Conservation (phyloP, 2,888 invertebrate species). For the Celastrina argiolus region DNA sequence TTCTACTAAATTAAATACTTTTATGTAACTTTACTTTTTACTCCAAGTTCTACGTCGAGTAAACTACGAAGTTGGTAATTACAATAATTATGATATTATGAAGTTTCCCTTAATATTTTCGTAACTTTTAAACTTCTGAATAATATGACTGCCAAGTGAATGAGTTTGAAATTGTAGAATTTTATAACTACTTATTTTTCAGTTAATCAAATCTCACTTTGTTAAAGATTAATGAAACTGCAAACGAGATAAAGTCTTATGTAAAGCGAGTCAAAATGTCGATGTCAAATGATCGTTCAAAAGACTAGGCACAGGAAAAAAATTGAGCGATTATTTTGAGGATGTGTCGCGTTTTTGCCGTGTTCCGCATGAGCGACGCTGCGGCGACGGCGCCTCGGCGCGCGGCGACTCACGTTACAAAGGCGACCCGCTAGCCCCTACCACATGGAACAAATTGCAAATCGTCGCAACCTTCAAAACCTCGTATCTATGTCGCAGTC, state of each 20-base stretch:
- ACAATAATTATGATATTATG: no score
- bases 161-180: no score
- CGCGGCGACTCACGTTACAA: constrained; percentile 49
- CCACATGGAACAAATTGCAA: constrained; percentile 23
- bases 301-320: constrained; percentile 38
- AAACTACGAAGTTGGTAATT: no score
- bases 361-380: constrained; percentile 46
- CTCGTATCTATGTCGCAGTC: no score
- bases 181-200: no score
- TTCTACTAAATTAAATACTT: no score
- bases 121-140: no score
- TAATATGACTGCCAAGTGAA: no score
- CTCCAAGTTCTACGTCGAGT: no score
- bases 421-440: constrained; percentile 42
- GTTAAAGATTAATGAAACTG: neutral
- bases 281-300: constrained; percentile 39
- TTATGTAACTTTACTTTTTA: no score
- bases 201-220: no score
- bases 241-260: neutral
- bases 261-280: constrained; percentile 28
- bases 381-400: constrained; percentile 46
- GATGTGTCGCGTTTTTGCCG: constrained; percentile 53
- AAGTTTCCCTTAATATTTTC: no score
- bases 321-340: constrained; percentile 46
- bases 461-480: neutral